Evolutionary conservation across 2,888 invertebrate genomes (phyloP).

Genomic region (Dryocosmus kuriphilus): DNA sequence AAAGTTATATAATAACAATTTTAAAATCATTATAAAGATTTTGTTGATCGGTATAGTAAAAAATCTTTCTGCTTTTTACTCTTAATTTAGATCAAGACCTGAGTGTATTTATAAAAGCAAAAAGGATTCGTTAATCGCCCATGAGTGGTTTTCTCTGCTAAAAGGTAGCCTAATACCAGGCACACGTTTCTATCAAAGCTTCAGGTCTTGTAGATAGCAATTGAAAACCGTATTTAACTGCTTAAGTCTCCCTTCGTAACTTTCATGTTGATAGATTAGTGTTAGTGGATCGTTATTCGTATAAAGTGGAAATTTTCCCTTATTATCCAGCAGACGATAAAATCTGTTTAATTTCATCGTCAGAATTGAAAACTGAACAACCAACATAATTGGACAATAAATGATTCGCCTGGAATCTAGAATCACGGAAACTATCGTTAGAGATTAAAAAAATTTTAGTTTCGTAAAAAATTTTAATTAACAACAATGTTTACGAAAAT

Average conservation of each 20-base stretch:
- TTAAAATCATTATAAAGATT: no score
- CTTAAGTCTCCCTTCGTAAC: constrained; percentile 57
- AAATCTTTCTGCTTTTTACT: no score
- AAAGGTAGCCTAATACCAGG: constrained; percentile 26
- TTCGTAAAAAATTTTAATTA: no score
- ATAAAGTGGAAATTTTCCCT: constrained; percentile 40
- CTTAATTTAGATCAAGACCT: not conserved
- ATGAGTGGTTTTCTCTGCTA: constrained; percentile 13
- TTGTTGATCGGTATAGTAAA: no score
- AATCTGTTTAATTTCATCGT: constrained; percentile 56
- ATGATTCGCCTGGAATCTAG: constrained; percentile 6
- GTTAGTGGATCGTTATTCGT: constrained; percentile 43
- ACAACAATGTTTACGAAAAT: no score
- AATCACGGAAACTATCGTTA: no score
- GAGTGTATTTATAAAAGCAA: not conserved
- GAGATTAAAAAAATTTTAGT: no score
- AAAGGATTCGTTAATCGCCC: not conserved
- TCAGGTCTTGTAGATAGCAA: constrained; percentile 43
- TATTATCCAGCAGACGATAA: constrained; percentile 50
- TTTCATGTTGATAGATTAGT: constrained; percentile 44
- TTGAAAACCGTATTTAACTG: constrained; percentile 64
- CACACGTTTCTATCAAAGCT: constrained; percentile 36
- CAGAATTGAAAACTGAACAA: constrained; percentile 38
- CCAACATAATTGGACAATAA: constrained; percentile 55
- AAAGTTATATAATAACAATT: no score